These are phyloP conservation scores for Atherix ibis DNA, from an alignment of 2,888 invertebrate species.

Conservation along the genomic window DNA sequence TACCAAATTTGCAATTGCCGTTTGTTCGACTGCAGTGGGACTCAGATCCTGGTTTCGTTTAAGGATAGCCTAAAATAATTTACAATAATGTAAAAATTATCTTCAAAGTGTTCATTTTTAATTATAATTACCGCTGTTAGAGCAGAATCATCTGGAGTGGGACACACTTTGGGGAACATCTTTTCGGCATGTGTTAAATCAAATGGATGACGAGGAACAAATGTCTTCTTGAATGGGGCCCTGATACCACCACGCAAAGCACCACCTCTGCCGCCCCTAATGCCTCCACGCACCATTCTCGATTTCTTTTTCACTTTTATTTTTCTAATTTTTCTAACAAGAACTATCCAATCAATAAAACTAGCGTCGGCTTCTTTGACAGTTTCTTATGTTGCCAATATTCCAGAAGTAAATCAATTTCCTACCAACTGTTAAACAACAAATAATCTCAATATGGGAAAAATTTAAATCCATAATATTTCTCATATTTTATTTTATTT, in stretches of 20 bases:
- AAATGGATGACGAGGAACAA: constrained; percentile 65
- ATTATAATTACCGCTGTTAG: constrained; percentile 50
- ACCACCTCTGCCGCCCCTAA: constrained; percentile 45
- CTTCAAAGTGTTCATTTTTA: no score
- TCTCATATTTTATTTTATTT: no score
- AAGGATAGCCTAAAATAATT: constrained; percentile 54
- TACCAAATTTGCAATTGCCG: constrained; percentile 81
- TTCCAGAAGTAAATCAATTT: no score
- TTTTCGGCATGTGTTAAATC: constrained; percentile 77
- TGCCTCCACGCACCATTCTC: constrained; percentile 66
- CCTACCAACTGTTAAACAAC: no score
- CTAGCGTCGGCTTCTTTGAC: no score
- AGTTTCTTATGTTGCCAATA: no score
- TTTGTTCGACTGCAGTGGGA: constrained; percentile 79
- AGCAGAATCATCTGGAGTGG: constrained; percentile 67
- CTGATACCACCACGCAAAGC: constrained; percentile 48
- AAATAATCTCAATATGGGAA: no score
- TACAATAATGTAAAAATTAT: constrained; percentile 2
- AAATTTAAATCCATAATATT: no score
- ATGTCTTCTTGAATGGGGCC: constrained; percentile 48
- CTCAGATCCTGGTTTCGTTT: constrained; percentile 87
- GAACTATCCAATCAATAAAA: no score
- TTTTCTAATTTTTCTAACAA: no score
- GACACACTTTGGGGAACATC: constrained; percentile 71
- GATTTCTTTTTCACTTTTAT: no score